phyloP scores from a whole-genome alignment of 2,113 vertebrate species.

The Tachysurus vachellii region DNA sequence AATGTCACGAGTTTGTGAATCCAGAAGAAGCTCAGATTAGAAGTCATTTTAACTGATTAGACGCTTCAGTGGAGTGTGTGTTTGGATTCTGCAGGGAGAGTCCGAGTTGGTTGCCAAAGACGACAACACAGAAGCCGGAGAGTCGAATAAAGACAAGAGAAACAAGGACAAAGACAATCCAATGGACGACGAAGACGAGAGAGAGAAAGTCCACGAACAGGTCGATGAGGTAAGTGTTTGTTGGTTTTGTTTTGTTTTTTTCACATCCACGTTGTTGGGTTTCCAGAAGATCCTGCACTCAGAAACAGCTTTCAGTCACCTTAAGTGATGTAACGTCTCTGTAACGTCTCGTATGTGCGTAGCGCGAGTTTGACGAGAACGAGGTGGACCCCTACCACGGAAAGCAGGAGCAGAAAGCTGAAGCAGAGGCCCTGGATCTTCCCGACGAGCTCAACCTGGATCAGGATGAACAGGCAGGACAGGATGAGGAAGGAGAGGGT shows the following conservation, averaged over 20 bases:
- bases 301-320: not conserved
- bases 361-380: conserved; percentile 95
- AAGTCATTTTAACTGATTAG: not conserved
- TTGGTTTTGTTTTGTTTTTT: not conserved
- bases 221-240: conserved; percentile 83
- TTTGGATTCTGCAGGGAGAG: conserved; percentile 74
- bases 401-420: conserved; percentile 80
- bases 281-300: not conserved
- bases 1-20: conserved; percentile 24
- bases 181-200: conserved; percentile 63
- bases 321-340: not conserved
- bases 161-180: conserved; percentile 74
- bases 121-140: conserved; percentile 79
- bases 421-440: conserved; percentile 87
- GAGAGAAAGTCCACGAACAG: conserved; percentile 90
- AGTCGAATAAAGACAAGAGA: conserved; percentile 79
- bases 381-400: conserved; percentile 93
- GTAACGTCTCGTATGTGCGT: not conserved
- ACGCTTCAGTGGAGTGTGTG: not conserved
- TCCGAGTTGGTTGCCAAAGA: conserved; percentile 93
- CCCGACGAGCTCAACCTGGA: conserved; percentile 91
- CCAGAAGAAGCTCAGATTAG: not conserved
- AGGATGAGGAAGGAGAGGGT: conserved; percentile 76
- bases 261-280: not conserved
- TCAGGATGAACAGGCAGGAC: conserved; percentile 69